Percentiles rank a stretch among this genome's conserved stretches.
Conservation (phyloP, 2,797 vertebrate genomes). For the Sebastes nivosus region DNA sequence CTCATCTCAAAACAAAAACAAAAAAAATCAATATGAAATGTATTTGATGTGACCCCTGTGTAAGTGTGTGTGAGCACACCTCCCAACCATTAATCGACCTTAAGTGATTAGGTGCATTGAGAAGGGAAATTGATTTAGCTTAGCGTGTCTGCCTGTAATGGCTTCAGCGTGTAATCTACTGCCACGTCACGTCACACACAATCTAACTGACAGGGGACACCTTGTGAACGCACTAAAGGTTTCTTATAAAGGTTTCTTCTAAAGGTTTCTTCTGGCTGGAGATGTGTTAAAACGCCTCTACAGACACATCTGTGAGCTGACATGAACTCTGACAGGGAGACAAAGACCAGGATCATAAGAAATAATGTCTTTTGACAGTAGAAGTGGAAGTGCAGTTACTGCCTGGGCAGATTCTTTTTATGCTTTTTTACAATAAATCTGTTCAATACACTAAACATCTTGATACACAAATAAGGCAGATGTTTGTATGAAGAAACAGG, state of each 20-base stretch:
- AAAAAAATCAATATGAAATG: slow-evolving; percentile 19
- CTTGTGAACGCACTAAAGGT: not conserved
- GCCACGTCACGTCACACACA: not conserved
- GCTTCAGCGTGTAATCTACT: slow-evolving; percentile 15
- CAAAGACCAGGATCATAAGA: not conserved
- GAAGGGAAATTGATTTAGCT: slow-evolving; percentile 55
- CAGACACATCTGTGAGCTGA: not conserved
- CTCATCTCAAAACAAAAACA: slow-evolving; percentile 3
- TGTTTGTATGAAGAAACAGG: not conserved
- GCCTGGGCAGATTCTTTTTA: not conserved
- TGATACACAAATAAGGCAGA: not conserved
- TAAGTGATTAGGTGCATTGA: slow-evolving; percentile 50
- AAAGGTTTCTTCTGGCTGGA: not conserved
- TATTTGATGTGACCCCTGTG: not conserved
- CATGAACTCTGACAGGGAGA: not conserved
- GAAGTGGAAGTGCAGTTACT: not conserved
- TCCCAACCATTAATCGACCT: slow-evolving; percentile 31
- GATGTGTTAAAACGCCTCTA: not conserved
- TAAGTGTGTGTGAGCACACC: slow-evolving; percentile 20
- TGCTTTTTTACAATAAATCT: not conserved
- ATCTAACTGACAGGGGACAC: slow-evolving; percentile 22
- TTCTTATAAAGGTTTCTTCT: not conserved
- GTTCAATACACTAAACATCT: not conserved
- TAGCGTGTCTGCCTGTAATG: slow-evolving; percentile 42
- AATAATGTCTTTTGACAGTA: not conserved